Percentiles rank a stretch among this genome's conserved stretches.
Conservation (phyloP, 2,113 vertebrate genomes). For the Bubalus kerabau region DNA sequence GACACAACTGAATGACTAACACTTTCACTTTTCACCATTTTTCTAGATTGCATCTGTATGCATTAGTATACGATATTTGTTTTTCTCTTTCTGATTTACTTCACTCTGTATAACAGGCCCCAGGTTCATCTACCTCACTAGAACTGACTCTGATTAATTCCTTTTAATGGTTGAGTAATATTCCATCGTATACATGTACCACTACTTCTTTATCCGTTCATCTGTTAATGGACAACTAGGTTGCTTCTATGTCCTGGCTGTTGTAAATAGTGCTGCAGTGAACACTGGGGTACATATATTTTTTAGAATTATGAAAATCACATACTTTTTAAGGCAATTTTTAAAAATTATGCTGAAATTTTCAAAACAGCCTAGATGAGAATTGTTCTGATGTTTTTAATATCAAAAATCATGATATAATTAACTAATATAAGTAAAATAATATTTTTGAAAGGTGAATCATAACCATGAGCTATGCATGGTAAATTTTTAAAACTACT, state of each 20-base stretch:
- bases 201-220: neutral
- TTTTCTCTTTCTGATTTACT: neutral
- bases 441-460: neutral
- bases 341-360: neutral
- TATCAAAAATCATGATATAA: neutral
- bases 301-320: neutral
- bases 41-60: neutral
- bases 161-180: neutral
- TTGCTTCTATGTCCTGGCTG: neutral
- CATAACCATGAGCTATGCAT: neutral
- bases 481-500: slow-evolving; percentile 1
- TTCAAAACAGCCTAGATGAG: neutral
- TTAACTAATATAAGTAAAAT: neutral
- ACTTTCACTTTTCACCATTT: neutral
- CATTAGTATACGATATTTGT: neutral
- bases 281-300: neutral
- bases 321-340: neutral
- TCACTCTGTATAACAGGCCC: neutral
- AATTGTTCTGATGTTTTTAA: neutral
- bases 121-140: neutral
- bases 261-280: neutral
- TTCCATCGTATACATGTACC: neutral
- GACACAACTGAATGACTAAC: neutral
- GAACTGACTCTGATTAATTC: neutral
- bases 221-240: neutral